phyloP scores from a whole-genome alignment of 2,113 vertebrate genomes.

The Campylorhamphus procurvoides region DNA sequence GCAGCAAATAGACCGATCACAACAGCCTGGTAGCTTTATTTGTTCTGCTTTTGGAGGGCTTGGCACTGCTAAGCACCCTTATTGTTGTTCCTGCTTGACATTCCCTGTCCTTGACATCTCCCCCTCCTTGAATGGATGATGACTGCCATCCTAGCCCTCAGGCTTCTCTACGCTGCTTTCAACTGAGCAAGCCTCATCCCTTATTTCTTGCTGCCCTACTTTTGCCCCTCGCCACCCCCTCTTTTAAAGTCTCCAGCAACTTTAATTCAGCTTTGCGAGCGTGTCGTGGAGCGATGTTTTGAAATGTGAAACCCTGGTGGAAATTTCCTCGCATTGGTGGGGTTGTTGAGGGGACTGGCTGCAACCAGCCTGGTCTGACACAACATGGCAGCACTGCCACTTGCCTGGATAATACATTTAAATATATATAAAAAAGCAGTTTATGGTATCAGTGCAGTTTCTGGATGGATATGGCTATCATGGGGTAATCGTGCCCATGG shows the following conservation, averaged over 20 bases:
- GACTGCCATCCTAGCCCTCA: constrained; percentile 59
- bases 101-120: constrained; percentile 62
- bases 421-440: not conserved
- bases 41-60: constrained; percentile 2
- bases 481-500: constrained; percentile 8
- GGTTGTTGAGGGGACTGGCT: fast-evolving
- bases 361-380: not conserved
- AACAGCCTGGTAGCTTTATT: constrained; percentile 18
- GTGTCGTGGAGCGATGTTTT: not conserved
- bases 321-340: not conserved
- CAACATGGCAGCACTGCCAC: constrained; percentile 17
- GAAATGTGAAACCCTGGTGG: constrained; percentile 19
- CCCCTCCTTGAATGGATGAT: constrained; percentile 52
- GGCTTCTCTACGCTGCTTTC: constrained; percentile 58
- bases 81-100: constrained; percentile 56
- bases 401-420: not conserved
- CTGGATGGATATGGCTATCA: not conserved
- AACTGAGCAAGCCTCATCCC: not conserved
- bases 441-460: not conserved
- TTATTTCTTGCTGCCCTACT: constrained; percentile 56
- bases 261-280: not conserved
- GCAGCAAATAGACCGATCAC: constrained; percentile 41
- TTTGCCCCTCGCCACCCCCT: constrained; percentile 47
- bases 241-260: not conserved
- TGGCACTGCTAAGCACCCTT: not conserved